Percentiles rank a stretch among this genome's conserved stretches.
Conservation (phyloP, 2,113 vertebrate species). For the Elephas maximus region DNA sequence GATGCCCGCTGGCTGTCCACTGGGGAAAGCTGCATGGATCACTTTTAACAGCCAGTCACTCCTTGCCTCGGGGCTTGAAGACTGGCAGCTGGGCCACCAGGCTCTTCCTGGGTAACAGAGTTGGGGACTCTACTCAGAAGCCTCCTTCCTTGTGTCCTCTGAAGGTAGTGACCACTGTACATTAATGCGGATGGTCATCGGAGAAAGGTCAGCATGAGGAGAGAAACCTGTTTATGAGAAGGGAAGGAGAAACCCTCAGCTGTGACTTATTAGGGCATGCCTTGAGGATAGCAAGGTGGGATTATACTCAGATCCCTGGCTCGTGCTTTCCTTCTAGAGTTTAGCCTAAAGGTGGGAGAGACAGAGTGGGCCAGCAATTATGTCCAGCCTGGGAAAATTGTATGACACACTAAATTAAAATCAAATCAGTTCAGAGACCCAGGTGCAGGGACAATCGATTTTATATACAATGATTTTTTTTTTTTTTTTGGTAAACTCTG, state of each 20-base stretch:
- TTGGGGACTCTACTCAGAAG: background rate
- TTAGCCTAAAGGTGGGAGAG: background rate
- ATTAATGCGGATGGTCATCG: background rate
- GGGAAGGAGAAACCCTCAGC: constrained; percentile 64
- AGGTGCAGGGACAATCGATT: constrained; percentile 32
- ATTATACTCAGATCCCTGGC: background rate
- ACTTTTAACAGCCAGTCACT: background rate
- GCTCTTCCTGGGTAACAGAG: background rate
- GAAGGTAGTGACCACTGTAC: constrained; percentile 45
- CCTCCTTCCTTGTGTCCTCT: constrained; percentile 45
- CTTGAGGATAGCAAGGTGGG: background rate
- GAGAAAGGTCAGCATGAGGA: constrained; percentile 75
- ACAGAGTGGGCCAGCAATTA: background rate
- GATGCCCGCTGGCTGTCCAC: background rate
- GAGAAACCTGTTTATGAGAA: constrained; percentile 77
- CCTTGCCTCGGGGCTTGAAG: background rate
- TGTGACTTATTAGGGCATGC: constrained; percentile 67
- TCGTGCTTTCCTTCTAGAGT: background rate
- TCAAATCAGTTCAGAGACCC: background rate
- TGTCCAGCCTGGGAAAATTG: constrained; percentile 23
- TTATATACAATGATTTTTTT: background rate
- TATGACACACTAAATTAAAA: background rate
- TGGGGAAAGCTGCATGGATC: background rate
- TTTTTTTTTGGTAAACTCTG: background rate
- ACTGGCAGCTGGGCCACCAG: background rate